phyloP scores from a whole-genome alignment of 2,888 invertebrate genomes.

The Thysanoteuthis rhombus region DNA sequence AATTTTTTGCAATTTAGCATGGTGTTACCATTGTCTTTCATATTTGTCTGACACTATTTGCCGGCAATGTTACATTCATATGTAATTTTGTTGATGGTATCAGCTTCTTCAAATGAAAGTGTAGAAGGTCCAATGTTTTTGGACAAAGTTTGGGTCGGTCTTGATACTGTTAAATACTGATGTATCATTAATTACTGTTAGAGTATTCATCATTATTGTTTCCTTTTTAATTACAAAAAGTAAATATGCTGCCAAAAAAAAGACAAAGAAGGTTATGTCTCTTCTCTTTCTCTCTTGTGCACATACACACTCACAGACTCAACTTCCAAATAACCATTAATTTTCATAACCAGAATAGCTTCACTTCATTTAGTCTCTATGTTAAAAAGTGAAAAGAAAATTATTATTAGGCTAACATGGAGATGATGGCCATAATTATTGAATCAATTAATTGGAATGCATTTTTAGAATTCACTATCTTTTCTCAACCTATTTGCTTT shows the following conservation, averaged over 20 bases:
- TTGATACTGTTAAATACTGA: not conserved
- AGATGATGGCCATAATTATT: too few relatives aligned
- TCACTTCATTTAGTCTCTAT: too few relatives aligned
- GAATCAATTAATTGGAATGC: too few relatives aligned
- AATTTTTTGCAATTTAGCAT: not conserved
- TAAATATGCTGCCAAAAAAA: not conserved
- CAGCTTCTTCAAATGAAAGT: not conserved
- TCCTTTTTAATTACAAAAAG: not conserved
- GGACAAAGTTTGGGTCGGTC: not conserved
- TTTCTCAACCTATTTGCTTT: too few relatives aligned
- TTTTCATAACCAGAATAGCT: not conserved
- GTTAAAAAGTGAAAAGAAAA: too few relatives aligned
- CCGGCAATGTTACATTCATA: not conserved
- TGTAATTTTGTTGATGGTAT: not conserved
- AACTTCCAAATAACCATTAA: not conserved
- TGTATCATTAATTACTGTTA: too few relatives aligned
- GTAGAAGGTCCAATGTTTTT: not conserved
- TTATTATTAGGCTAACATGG: too few relatives aligned
- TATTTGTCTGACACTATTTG: not conserved
- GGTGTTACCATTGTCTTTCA: slow-evolving; percentile 23
- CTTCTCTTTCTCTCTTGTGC: not conserved
- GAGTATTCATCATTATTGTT: not conserved
- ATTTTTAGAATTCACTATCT: too few relatives aligned
- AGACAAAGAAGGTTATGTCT: not conserved
- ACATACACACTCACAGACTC: not conserved